Base-by-base conservation (phyloP, 2,113 vertebrate species). In the Apteryx owenii region DNA sequence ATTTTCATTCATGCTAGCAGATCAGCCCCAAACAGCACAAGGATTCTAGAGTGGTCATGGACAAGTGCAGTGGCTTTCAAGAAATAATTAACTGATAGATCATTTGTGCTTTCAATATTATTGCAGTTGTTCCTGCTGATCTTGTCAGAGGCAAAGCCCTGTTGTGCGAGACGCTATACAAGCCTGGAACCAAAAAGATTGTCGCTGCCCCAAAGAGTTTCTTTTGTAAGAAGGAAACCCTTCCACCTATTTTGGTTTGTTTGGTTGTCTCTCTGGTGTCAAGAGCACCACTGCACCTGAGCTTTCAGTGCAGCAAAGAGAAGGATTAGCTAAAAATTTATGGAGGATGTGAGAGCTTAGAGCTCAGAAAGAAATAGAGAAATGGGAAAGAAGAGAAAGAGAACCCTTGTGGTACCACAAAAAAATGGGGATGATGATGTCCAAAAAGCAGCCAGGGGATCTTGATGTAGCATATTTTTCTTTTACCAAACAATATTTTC, bases 31-130 rank as follows among this genome's bases (percentile, higher is more conserved):
- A 25, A 54, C 2, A 53, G 31, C 0, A 5, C 26, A 70, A 12
- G 44, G 68, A 77, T 94, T 91, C 62, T 81, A 87, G 54, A 83
- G 31, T 65, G 89, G 76, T 64, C 76, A 89, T 48, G 64, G 58
- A 71, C 79, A 91, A 95, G 71, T 62, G n/a, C 42, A 91, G 62
- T 65, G 62, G 62, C 48, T 96, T 93, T 91, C 79, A 88, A 68
- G 77, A 58, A 93, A 88, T 73, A 94, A 95, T 91, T 93, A 90
- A 90, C 85, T 77, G 71, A 22, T 22, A 94, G 58, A 82, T 69
- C 21, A 16, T 73, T 54, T 96, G 28, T 91, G 58, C 95, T 96
- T 96, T 89, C 62, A 62, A 58, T 91, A 73, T 95, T 93, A 77
- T 80, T 93, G 86, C 79, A 90, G 71, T 88, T 93, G 71, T 58